Evolutionary conservation across 2,888 invertebrate genomes (phyloP).

Genomic region (Spisula solida): DNA sequence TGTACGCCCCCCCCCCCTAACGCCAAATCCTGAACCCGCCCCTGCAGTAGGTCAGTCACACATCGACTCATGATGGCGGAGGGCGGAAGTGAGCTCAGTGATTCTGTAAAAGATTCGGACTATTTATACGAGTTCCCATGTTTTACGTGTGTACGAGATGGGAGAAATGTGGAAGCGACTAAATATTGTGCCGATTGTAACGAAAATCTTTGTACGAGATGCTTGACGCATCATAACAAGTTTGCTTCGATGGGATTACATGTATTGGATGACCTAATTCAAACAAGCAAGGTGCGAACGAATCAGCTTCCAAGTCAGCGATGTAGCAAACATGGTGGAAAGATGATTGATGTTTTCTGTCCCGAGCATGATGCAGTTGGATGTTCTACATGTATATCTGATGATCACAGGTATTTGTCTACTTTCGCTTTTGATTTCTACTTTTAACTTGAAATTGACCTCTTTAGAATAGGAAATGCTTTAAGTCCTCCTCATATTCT

Average conservation of each 20-base stretch:
- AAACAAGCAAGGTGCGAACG: not conserved
- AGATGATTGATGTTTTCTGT: constrained; percentile 7
- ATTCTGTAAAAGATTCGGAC: not conserved
- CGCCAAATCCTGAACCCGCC: too few species aligned
- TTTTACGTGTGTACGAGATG: constrained; percentile 14
- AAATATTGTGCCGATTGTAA: constrained; percentile 20
- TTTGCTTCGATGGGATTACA: constrained; percentile 2
- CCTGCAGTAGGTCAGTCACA: too few species aligned
- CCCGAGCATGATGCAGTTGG: constrained; percentile 10
- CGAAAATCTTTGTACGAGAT: constrained; percentile 12
- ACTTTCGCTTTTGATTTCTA: not conserved
- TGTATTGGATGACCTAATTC: not conserved
- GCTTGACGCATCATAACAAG: constrained; percentile 6
- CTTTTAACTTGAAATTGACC: too few species aligned
- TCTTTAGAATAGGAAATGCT: too few species aligned
- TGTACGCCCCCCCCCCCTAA: too few species aligned
- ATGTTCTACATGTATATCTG: constrained; percentile 2
- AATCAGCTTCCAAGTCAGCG: not conserved
- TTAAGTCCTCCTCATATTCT: too few species aligned
- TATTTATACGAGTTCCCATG: not conserved
- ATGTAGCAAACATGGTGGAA: constrained; percentile 25
- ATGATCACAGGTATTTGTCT: constrained; percentile 8
- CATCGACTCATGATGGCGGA: too few species aligned
- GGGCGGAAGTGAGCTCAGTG: too few species aligned
- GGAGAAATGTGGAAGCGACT: not conserved